Conservation (phyloP, 2,888 invertebrate genomes). For the Oscheius myriophilus region DNA sequence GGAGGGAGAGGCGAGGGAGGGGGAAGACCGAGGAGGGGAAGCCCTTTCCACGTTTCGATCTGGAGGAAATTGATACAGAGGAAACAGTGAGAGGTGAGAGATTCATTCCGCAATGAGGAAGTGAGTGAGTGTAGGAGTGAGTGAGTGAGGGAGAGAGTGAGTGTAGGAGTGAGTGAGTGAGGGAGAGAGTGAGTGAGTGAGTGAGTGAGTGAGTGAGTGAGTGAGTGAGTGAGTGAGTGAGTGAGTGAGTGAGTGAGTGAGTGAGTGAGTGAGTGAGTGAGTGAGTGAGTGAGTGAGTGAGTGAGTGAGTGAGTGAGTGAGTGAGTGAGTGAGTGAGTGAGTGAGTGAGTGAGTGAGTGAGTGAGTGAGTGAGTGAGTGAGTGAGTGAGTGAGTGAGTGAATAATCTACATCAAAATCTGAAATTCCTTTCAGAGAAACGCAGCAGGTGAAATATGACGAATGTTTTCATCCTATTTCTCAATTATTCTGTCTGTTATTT, state of each 20-base stretch:
- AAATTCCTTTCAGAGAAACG: too few species aligned
- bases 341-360: slow-evolving; percentile 1
- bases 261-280: background rate
- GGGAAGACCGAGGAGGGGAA: slow-evolving; percentile 3
- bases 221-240: slow-evolving; percentile 8
- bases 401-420: too few species aligned
- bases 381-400: background rate
- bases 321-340: slow-evolving; percentile 5
- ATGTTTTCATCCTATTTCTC: too few species aligned
- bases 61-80: too few species aligned
- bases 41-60: background rate
- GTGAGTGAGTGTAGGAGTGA: too few species aligned
- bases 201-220: slow-evolving; percentile 1
- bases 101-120: too few species aligned
- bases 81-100: too few species aligned
- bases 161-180: background rate
- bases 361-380: background rate
- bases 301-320: background rate
- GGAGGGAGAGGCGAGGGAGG: background rate
- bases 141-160: too few species aligned
- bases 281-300: background rate
- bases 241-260: background rate
- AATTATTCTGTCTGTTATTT: too few species aligned
- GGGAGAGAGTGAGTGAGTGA: background rate
- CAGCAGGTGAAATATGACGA: too few species aligned